A percentile compares a stretch with the other conserved stretches of the same genome.
Conservation (phyloP, 2,113 vertebrate genomes). For the Candoia aspera region DNA sequence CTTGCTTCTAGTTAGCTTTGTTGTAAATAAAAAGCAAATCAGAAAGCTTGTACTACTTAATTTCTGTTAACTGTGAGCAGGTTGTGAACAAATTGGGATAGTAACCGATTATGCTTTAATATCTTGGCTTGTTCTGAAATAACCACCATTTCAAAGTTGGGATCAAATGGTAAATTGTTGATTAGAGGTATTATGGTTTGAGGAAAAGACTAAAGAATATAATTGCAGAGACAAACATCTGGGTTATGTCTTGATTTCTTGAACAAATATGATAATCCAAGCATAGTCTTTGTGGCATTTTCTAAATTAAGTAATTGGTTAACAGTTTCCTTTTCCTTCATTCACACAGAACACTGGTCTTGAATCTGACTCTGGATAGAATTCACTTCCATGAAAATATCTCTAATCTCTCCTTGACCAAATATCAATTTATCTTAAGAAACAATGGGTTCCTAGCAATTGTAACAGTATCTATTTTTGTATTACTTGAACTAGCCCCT, state of each 20-base stretch:
- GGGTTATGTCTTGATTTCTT: background rate
- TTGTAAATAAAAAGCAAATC: background rate
- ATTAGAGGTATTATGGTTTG: background rate
- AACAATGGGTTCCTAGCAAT: background rate
- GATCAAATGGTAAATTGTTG: background rate
- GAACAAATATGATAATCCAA: background rate
- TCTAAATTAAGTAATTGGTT: background rate
- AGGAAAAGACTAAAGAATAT: background rate
- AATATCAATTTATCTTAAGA: background rate
- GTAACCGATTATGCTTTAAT: background rate
- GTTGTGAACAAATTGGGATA: background rate
- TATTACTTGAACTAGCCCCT: background rate
- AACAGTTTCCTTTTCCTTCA: background rate
- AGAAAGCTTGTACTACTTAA: background rate
- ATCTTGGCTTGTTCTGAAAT: background rate
- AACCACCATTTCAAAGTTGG: background rate
- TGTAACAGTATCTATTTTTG: background rate
- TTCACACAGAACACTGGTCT: background rate
- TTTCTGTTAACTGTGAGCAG: background rate
- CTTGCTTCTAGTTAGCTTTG: background rate
- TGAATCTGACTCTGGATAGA: background rate
- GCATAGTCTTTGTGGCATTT: background rate
- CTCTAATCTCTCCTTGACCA: background rate
- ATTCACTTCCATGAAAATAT: background rate
- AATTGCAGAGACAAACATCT: background rate